These are phyloP conservation scores for Circaetus gallicus DNA, from an alignment of 2,113 vertebrate species.

Conservation along the genomic window DNA sequence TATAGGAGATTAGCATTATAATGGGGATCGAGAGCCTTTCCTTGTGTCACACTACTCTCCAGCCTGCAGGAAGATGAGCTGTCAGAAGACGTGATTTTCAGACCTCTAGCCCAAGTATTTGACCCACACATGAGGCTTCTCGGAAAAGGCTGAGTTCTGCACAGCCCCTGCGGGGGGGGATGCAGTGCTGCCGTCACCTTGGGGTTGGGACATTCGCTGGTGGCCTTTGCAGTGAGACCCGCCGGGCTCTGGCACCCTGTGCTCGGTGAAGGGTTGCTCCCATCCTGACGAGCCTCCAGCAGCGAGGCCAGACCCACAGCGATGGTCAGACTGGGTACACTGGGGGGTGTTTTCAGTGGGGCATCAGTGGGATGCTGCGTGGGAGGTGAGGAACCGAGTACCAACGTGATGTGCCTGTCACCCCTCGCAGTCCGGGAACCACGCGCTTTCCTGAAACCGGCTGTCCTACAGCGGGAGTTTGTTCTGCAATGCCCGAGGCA, in stretches of 20 bases:
- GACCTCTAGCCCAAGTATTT: neutral
- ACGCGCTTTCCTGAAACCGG: accelerated
- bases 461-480: neutral
- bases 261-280: neutral
- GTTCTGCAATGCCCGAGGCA: neutral
- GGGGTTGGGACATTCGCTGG: neutral
- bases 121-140: neutral
- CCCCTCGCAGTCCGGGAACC: accelerated
- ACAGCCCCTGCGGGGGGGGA: neutral
- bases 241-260: neutral
- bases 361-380: neutral
- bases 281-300: accelerated
- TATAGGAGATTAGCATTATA: neutral
- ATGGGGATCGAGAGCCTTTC: neutral
- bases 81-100: neutral
- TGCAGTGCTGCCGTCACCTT: neutral
- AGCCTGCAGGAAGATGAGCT: neutral
- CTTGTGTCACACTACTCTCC: neutral
- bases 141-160: neutral
- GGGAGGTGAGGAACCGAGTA: neutral
- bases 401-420: neutral
- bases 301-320: accelerated
- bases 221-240: neutral
- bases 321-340: neutral
- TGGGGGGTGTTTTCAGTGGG: neutral